Evolutionary conservation across 2,113 vertebrate species (phyloP).

Genomic region (Engystomops pustulosus): DNA sequence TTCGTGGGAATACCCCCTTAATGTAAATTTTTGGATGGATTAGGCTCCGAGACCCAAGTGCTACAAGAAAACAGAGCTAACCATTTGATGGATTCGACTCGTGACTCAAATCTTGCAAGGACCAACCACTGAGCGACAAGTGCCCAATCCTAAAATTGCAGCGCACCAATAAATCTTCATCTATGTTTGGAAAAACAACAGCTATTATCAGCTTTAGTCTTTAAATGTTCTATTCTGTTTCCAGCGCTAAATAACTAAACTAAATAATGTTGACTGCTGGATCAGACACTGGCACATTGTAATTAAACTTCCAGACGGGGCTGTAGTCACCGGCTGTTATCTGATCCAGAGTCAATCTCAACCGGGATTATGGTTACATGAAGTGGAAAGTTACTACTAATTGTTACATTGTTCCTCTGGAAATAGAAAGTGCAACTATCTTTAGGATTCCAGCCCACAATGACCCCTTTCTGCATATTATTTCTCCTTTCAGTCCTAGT

Average conservation of each 20-base stretch:
- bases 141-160: not conserved
- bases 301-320: constrained; percentile 29
- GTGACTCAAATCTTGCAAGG: too few relatives aligned
- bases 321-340: constrained; percentile 38
- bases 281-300: constrained; percentile 31
- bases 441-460: not conserved
- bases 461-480: not conserved
- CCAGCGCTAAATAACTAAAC: too few relatives aligned
- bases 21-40: too few relatives aligned
- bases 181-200: not conserved
- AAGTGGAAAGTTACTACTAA: constrained; percentile 39
- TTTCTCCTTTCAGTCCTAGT: not conserved
- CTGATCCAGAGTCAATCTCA: constrained; percentile 40
- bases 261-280: not conserved
- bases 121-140: too few relatives aligned
- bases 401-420: constrained; percentile 11
- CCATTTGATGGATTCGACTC: too few relatives aligned
- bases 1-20: too few relatives aligned
- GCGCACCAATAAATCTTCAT: not conserved
- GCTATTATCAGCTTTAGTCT: not conserved
- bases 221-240: not conserved
- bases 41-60: too few relatives aligned
- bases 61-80: not conserved
- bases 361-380: constrained; percentile 37
- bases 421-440: constrained; percentile 21